Evolutionary conservation across 1,140 invertebrate species (phyloP).

Genomic region (Drosophila seguyi): DNA sequence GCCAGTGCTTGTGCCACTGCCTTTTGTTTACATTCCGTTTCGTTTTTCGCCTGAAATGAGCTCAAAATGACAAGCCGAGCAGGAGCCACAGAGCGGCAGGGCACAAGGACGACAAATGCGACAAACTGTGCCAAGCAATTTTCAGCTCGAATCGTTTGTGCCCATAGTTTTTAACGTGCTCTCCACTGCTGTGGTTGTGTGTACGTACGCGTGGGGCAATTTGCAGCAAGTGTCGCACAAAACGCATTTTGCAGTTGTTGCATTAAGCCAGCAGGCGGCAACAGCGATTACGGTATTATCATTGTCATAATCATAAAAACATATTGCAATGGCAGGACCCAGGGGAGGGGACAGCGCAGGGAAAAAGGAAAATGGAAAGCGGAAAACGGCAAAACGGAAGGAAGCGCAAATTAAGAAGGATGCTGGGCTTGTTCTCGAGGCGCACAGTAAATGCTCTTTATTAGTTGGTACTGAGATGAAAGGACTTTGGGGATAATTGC

Average conservation of each 20-base stretch:
- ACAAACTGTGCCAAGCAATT: slow-evolving; percentile 80
- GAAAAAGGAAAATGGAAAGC: not conserved
- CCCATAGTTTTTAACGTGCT: slow-evolving; percentile 36
- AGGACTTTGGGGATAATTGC: not conserved
- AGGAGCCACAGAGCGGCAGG: slow-evolving; percentile 10
- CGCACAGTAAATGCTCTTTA: slow-evolving; percentile 7
- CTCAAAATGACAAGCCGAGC: slow-evolving; percentile 67
- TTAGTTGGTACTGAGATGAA: not conserved
- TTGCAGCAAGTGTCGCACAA: slow-evolving; percentile 74
- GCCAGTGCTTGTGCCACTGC: slow-evolving; percentile 33
- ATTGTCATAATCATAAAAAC: slow-evolving; percentile 79
- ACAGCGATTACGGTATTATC: slow-evolving; percentile 67
- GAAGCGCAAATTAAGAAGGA: slow-evolving; percentile 36
- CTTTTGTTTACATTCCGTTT: slow-evolving; percentile 76
- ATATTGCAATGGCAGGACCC: slow-evolving; percentile 25
- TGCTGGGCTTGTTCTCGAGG: not conserved
- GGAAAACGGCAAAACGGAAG: slow-evolving; percentile 1
- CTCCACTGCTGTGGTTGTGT: slow-evolving; percentile 2
- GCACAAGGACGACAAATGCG: slow-evolving; percentile 55
- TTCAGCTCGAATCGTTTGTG: slow-evolving; percentile 77
- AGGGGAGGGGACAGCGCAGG: slow-evolving; percentile 1
- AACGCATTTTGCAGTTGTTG: slow-evolving; percentile 78
- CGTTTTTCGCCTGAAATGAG: slow-evolving; percentile 69
- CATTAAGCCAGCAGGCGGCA: slow-evolving; percentile 61
- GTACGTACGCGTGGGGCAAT: slow-evolving; percentile 44